Percentiles rank a stretch among this genome's conserved stretches.
Evolutionary conservation across 2,888 invertebrate species (phyloP).

Genomic region (Coremacera marginata): DNA sequence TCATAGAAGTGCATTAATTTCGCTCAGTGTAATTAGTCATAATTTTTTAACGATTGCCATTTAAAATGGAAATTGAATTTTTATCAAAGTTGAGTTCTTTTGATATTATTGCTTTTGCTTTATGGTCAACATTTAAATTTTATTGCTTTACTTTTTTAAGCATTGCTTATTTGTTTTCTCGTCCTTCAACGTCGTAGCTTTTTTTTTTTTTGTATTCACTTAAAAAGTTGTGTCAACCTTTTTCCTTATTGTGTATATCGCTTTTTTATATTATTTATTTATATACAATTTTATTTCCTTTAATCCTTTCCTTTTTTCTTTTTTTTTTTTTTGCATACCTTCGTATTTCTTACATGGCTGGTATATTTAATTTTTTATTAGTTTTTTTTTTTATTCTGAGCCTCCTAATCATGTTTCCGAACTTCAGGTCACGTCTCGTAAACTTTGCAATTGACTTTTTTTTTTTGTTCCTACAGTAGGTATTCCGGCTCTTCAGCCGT

Average conservation of each 20-base stretch:
- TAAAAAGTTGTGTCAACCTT: conserved; percentile 20
- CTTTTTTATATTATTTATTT: not conserved
- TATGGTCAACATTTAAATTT: not conserved
- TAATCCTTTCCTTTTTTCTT: not conserved
- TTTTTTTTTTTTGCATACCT: not conserved
- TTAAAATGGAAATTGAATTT: not conserved
- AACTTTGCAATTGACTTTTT: conserved; percentile 44
- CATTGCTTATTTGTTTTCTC: not conserved
- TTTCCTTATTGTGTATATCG: not conserved
- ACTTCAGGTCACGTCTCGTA: conserved; percentile 55
- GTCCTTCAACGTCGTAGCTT: not conserved
- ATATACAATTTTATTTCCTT: not conserved
- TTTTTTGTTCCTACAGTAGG: not conserved
- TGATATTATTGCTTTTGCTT: not conserved
- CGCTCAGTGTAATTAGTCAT: conserved; percentile 5
- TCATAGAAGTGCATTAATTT: not conserved
- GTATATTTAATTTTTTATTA: not conserved
- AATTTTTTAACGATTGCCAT: conserved; percentile 11
- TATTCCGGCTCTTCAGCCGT: conserved; percentile 17
- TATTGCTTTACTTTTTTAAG: not conserved
- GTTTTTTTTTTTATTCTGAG: not conserved
- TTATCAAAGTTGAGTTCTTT: not conserved
- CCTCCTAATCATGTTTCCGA: conserved; percentile 54
- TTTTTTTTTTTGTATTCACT: not conserved
- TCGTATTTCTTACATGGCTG: not conserved